Conservation (phyloP, 2,797 vertebrate species). For the Oryzias dopingdopingensis region DNA sequence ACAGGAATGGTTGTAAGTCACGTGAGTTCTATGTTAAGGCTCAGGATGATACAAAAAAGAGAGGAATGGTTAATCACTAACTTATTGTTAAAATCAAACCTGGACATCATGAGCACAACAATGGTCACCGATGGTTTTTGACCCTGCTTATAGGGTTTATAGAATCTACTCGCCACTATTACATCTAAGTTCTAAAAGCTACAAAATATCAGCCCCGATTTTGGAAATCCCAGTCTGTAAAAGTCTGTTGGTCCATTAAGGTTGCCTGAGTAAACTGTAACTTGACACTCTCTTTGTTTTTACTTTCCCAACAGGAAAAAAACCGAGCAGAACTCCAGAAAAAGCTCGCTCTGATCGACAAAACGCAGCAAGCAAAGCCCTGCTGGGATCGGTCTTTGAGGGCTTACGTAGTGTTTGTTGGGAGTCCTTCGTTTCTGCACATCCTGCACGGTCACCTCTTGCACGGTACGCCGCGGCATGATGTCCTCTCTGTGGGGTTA, state of each 20-base stretch:
- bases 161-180: background rate
- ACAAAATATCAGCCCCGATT: background rate
- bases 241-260: background rate
- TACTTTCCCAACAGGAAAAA: constrained; percentile 42
- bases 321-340: constrained; percentile 1
- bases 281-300: constrained; percentile 74
- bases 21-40: background rate
- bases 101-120: too few relatives aligned
- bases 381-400: background rate
- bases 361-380: background rate
- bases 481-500: constrained; percentile 44
- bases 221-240: background rate
- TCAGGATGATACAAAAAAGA: background rate
- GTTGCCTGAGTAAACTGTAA: constrained; percentile 59
- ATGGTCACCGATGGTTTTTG: background rate
- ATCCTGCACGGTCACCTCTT: constrained; percentile 81
- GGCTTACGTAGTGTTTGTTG: constrained; percentile 84
- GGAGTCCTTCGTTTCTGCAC: constrained; percentile 82
- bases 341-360: constrained; percentile 16
- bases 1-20: constrained; percentile 17
- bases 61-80: background rate
- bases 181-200: background rate
- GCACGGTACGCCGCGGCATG: constrained; percentile 81
- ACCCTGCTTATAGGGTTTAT: background rate
- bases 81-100: background rate